phyloP scores from a whole-genome alignment of 2,113 vertebrate species.

The Cynocephalus volans region DNA sequence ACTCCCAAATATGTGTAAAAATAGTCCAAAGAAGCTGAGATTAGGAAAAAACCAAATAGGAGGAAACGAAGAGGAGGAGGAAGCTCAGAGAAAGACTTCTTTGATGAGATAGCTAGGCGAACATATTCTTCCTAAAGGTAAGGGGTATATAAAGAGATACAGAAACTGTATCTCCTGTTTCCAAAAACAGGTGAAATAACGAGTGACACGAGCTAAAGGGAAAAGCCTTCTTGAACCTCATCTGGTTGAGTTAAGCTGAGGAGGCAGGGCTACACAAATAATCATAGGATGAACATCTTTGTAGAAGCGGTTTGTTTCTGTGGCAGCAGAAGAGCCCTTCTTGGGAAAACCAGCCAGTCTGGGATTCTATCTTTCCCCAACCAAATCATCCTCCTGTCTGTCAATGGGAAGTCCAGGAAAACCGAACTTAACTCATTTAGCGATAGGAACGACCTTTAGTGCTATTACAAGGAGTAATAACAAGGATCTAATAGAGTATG shows the following conservation, averaged over 20 bases:
- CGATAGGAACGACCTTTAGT: background rate
- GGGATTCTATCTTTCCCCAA: background rate
- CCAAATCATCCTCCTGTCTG: background rate
- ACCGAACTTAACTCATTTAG: background rate
- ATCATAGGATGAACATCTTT: background rate
- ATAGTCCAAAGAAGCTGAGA: conserved; percentile 51
- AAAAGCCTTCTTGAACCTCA: background rate
- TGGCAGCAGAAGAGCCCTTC: background rate
- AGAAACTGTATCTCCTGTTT: background rate
- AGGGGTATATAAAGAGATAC: background rate
- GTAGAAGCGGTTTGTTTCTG: background rate
- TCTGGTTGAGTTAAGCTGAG: background rate
- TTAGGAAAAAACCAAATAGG: conserved; percentile 46
- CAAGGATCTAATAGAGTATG: background rate
- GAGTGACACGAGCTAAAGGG: background rate
- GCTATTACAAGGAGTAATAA: background rate
- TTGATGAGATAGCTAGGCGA: conserved; percentile 11
- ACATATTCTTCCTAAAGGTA: conserved; percentile 41
- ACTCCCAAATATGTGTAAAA: conserved; percentile 51
- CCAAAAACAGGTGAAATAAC: conserved; percentile 16
- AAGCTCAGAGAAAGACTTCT: conserved; percentile 4
- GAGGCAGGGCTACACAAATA: background rate
- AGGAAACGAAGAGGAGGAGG: conserved; percentile 62
- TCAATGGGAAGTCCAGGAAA: background rate
- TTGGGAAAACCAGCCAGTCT: background rate